Evolutionary conservation across 2,113 vertebrate genomes (phyloP).

Genomic region (Dicerorhinus sumatrensis): DNA sequence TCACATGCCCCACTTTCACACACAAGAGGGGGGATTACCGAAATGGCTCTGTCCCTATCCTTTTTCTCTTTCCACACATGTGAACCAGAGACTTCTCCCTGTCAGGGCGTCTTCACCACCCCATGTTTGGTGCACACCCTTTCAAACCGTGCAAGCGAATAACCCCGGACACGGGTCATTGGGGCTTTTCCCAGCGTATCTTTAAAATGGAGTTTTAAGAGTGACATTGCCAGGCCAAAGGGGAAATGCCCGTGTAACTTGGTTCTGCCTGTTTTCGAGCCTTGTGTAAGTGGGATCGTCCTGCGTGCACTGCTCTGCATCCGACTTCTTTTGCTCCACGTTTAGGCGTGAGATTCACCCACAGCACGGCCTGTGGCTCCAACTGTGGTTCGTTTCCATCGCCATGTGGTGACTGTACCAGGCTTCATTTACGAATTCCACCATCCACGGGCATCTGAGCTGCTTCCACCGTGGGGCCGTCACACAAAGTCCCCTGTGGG

Average conservation of each 20-base stretch:
- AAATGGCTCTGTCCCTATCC: no score
- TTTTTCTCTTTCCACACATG: neutral
- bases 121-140: no score
- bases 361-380: neutral
- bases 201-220: neutral
- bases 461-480: fast-evolving
- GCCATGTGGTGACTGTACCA: fast-evolving
- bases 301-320: neutral
- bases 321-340: fast-evolving
- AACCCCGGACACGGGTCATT: fast-evolving
- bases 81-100: no score
- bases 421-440: fast-evolving
- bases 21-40: no score
- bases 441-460: fast-evolving
- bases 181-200: neutral
- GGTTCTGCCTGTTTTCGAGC: neutral
- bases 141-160: fast-evolving
- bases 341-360: neutral
- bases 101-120: no score
- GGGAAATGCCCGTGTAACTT: neutral
- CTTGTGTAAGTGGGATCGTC: neutral
- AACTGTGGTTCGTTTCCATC: fast-evolving
- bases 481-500: neutral
- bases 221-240: neutral
- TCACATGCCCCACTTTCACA: no score